These are phyloP conservation scores for Rhingia rostrata DNA, from an alignment of 2,888 invertebrate species.

Conservation along the genomic window DNA sequence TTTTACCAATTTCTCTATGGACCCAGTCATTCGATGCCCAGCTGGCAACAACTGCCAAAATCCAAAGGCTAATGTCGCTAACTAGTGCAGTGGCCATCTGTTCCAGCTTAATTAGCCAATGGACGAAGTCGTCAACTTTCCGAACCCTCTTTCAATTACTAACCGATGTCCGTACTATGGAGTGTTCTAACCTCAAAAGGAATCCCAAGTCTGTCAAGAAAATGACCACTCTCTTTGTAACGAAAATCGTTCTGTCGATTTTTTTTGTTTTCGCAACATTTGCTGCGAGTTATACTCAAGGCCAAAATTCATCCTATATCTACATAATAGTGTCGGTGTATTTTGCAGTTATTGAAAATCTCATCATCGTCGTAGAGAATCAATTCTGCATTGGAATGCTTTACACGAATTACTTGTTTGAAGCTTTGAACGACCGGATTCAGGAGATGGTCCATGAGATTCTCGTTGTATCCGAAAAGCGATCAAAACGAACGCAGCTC, in stretches of 20 bases:
- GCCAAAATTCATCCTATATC: background rate
- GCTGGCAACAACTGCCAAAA: background rate
- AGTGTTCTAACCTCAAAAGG: slow-evolving; percentile 18
- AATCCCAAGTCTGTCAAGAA: background rate
- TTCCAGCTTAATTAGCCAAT: slow-evolving; percentile 34
- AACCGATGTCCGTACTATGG: slow-evolving; percentile 12
- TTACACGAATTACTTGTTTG: slow-evolving; percentile 39
- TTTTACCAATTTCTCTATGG: slow-evolving; percentile 26
- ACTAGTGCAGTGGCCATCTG: slow-evolving; percentile 18
- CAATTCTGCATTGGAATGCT: slow-evolving; percentile 43
- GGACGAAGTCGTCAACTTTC: slow-evolving; percentile 16
- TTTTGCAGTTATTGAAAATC: slow-evolving; percentile 29
- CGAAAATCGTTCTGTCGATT: slow-evolving; percentile 19
- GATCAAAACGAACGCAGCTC: background rate
- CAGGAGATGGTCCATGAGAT: slow-evolving; percentile 12
- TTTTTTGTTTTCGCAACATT: slow-evolving; percentile 19
- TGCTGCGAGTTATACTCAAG: background rate
- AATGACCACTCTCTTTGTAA: slow-evolving; percentile 2
- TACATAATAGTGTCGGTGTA: slow-evolving; percentile 16
- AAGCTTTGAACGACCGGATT: slow-evolving; percentile 36
- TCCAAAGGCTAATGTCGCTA: slow-evolving; percentile 15
- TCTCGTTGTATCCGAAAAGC: background rate
- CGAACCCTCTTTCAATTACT: slow-evolving; percentile 17
- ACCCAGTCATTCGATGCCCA: background rate
- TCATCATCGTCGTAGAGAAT: slow-evolving; percentile 50